Percentiles rank a stretch among this genome's conserved stretches.
These are phyloP conservation scores for Ammodytes dubius DNA, from an alignment of 2,113 vertebrate genomes.

Conservation along the genomic window DNA sequence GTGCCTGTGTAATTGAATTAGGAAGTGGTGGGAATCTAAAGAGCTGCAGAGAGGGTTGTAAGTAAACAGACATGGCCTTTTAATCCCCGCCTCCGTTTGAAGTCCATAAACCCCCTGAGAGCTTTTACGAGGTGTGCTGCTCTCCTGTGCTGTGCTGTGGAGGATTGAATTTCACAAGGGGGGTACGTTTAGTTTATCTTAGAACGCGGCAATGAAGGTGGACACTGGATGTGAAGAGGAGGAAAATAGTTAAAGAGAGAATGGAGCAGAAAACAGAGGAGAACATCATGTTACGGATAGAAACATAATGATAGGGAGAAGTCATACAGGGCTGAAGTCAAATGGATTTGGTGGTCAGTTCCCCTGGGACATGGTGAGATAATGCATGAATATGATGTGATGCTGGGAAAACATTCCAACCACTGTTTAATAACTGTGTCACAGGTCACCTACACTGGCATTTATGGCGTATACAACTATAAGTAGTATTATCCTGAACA, in stretches of 20 bases:
- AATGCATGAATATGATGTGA: constrained; percentile 46
- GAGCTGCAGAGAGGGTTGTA: constrained; percentile 78
- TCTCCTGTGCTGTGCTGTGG: constrained; percentile 66
- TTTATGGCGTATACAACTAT: background rate
- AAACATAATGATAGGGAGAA: constrained; percentile 28
- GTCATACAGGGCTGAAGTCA: constrained; percentile 44
- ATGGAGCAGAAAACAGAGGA: constrained; percentile 21
- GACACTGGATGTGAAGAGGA: constrained; percentile 50
- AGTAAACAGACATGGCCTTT: constrained; percentile 81
- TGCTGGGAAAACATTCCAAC: constrained; percentile 33
- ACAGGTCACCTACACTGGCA: background rate
- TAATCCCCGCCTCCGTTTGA: constrained; percentile 76
- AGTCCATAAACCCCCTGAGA: constrained; percentile 62
- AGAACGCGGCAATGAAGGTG: constrained; percentile 66
- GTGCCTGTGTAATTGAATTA: constrained; percentile 79
- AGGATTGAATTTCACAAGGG: constrained; percentile 76
- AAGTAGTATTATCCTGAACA: too few species aligned
- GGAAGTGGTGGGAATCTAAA: constrained; percentile 79
- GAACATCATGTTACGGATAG: constrained; percentile 19
- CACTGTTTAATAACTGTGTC: constrained; percentile 11
- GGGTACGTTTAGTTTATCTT: constrained; percentile 74
- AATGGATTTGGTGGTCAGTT: constrained; percentile 64
- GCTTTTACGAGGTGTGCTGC: constrained; percentile 76
- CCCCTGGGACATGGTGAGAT: constrained; percentile 49
- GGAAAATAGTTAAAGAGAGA: constrained; percentile 52